These are phyloP conservation scores for Pherbina coryleti DNA, from an alignment of 2,888 invertebrate species.

Conservation along the genomic window DNA sequence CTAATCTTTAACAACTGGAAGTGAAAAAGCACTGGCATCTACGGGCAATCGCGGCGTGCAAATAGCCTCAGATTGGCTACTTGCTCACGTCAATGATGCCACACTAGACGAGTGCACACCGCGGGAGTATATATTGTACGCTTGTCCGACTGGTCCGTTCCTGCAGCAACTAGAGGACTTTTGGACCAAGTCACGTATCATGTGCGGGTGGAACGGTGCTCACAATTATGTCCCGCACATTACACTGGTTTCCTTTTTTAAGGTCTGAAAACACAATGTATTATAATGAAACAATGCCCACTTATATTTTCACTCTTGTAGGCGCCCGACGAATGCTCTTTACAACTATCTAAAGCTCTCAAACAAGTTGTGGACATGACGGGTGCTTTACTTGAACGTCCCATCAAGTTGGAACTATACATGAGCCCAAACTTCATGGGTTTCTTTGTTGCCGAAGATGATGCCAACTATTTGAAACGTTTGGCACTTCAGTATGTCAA, in stretches of 20 bases:
- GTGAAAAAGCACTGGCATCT: slow-evolving; percentile 90
- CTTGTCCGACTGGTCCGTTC: slow-evolving; percentile 81
- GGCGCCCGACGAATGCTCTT: slow-evolving; percentile 82
- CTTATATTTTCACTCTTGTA: slow-evolving; percentile 55
- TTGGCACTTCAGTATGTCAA: slow-evolving; percentile 85
- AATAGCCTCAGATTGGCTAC: slow-evolving; percentile 89
- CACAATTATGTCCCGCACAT: slow-evolving; percentile 93
- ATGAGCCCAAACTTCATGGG: slow-evolving; percentile 93
- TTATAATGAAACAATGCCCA: too few relatives aligned
- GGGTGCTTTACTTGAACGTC: slow-evolving; percentile 76
- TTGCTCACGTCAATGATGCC: slow-evolving; percentile 90
- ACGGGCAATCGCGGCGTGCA: slow-evolving; percentile 91
- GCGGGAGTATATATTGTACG: slow-evolving; percentile 88
- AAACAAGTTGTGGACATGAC: slow-evolving; percentile 81
- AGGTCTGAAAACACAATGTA: slow-evolving; percentile 71
- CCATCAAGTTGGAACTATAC: slow-evolving; percentile 83
- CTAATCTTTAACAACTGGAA: slow-evolving; percentile 60
- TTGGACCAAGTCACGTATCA: slow-evolving; percentile 81
- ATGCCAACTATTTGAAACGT: slow-evolving; percentile 83
- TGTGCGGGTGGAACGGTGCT: slow-evolving; percentile 89
- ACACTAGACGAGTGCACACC: slow-evolving; percentile 82
- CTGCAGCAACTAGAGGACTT: slow-evolving; percentile 79
- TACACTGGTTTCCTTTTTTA: slow-evolving; percentile 89
- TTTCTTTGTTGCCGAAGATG: slow-evolving; percentile 85
- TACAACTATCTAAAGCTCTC: slow-evolving; percentile 78